phyloP scores from a whole-genome alignment of 1,140 invertebrate species.

The Cydia pomonella region DNA sequence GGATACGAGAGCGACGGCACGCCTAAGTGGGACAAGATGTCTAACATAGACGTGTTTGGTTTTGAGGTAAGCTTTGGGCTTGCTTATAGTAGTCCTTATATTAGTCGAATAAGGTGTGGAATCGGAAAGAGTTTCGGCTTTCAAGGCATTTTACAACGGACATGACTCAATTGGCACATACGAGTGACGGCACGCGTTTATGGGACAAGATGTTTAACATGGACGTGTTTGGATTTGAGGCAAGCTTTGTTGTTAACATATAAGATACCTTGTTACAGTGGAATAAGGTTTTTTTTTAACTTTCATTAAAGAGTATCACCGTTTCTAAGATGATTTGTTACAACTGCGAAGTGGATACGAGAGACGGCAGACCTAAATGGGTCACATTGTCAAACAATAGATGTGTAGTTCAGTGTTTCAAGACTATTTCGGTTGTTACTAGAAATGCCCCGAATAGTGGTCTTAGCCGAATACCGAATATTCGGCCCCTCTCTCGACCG shows the following conservation, averaged over 20 bases:
- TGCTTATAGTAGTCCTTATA: neutral
- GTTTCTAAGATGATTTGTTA: too few relatives aligned
- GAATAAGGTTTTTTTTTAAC: too few relatives aligned
- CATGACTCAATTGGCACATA: too few relatives aligned
- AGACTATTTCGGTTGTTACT: too few relatives aligned
- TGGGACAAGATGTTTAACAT: constrained; percentile 97
- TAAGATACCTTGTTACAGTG: too few relatives aligned
- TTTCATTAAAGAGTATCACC: too few relatives aligned
- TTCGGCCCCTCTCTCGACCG: too few relatives aligned
- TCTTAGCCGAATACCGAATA: too few relatives aligned
- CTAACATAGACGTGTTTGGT: constrained; percentile 93
- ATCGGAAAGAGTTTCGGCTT: too few relatives aligned
- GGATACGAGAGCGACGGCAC: constrained; percentile 89
- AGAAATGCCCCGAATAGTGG: too few relatives aligned
- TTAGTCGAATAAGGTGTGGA: neutral
- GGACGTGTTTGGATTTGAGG: constrained; percentile 94
- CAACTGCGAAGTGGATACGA: too few relatives aligned
- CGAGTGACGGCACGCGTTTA: constrained; percentile 82
- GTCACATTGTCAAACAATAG: neutral
- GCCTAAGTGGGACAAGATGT: constrained; percentile 91
- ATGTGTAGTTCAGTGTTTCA: neutral
- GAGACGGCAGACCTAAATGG: neutral
- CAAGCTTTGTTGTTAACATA: constrained; percentile 79
- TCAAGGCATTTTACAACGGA: too few relatives aligned
- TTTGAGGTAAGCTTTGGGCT: constrained; percentile 89